Evolutionary conservation across 2,113 vertebrate genomes (phyloP).

Genomic region (Monopterus albus): DNA sequence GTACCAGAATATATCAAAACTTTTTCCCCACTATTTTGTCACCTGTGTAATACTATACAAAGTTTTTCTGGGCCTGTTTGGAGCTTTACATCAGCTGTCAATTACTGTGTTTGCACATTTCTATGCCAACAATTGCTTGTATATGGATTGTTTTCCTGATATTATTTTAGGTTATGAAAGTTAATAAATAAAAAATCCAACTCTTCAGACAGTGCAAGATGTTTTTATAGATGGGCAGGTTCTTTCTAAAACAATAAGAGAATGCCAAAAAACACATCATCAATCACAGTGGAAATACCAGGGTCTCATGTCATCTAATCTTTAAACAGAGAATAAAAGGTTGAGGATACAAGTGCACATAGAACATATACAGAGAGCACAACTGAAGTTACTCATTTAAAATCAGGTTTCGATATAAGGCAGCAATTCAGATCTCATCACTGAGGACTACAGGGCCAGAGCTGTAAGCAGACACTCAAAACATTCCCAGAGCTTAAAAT

Average conservation of each 20-base stretch:
- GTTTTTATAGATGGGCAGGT: slow-evolving; percentile 42
- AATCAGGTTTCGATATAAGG: slow-evolving; percentile 6
- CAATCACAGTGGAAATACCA: slow-evolving; percentile 11
- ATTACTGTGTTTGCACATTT: slow-evolving; percentile 77
- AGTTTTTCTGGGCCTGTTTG: slow-evolving; percentile 34
- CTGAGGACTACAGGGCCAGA: slow-evolving; percentile 41
- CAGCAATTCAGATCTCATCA: slow-evolving; percentile 29
- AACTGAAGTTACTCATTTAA: not conserved
- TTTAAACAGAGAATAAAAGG: not conserved
- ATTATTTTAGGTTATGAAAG: slow-evolving; percentile 90
- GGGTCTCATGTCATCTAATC: not conserved
- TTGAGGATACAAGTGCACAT: not conserved
- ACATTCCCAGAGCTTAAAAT: slow-evolving; percentile 76
- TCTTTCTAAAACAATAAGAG: slow-evolving; percentile 23
- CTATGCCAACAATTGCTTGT: slow-evolving; percentile 88
- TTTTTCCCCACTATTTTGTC: too few relatives aligned
- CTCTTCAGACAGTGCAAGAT: slow-evolving; percentile 51
- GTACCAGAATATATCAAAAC: slow-evolving; percentile 48
- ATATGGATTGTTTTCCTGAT: slow-evolving; percentile 92
- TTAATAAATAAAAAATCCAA: slow-evolving; percentile 81
- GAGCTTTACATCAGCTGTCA: slow-evolving; percentile 44
- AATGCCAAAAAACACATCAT: slow-evolving; percentile 13
- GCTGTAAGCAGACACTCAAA: slow-evolving; percentile 68
- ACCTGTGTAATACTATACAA: slow-evolving; percentile 46
- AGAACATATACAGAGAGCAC: not conserved